Evolutionary conservation across 2,888 invertebrate species (phyloP).

Genomic region (Ophonus ardosiacus): DNA sequence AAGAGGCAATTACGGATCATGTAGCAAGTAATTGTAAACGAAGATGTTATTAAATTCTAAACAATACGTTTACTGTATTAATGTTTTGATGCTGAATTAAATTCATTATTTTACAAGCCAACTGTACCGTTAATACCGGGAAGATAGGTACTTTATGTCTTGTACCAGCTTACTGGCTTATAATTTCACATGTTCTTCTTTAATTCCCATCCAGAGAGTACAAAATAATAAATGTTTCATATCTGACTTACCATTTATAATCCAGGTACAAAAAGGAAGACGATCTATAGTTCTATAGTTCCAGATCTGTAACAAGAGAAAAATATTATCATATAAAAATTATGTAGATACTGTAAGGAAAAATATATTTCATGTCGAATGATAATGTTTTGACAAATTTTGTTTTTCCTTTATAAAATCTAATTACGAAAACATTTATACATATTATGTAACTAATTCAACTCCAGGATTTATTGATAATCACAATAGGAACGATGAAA

Average conservation of each 20-base stretch:
- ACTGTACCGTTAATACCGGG: slow-evolving; percentile 16
- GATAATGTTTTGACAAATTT: too few relatives aligned
- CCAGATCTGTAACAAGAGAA: too few relatives aligned
- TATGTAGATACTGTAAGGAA: too few relatives aligned
- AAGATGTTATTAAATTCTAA: slow-evolving; percentile 49
- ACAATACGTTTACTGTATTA: slow-evolving; percentile 54
- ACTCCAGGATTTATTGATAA: too few relatives aligned
- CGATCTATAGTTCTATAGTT: too few relatives aligned
- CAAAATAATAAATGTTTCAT: neutral
- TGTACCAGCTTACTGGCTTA: slow-evolving; percentile 20
- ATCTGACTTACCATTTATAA: neutral
- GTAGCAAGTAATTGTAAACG: slow-evolving; percentile 16
- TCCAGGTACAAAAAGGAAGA: too few relatives aligned
- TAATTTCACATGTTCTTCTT: neutral
- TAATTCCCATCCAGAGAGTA: neutral
- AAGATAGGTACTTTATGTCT: neutral
- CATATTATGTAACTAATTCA: too few relatives aligned
- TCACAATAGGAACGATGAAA: too few relatives aligned
- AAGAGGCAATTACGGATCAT: slow-evolving; percentile 38
- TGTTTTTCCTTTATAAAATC: too few relatives aligned
- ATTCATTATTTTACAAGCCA: slow-evolving; percentile 49
- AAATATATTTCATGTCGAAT: too few relatives aligned
- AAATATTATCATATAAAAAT: too few relatives aligned
- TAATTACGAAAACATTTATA: too few relatives aligned
- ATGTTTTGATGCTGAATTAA: slow-evolving; percentile 36